Conservation (phyloP, 2,888 invertebrate genomes). For the Heteromyza rotundicornis region DNA sequence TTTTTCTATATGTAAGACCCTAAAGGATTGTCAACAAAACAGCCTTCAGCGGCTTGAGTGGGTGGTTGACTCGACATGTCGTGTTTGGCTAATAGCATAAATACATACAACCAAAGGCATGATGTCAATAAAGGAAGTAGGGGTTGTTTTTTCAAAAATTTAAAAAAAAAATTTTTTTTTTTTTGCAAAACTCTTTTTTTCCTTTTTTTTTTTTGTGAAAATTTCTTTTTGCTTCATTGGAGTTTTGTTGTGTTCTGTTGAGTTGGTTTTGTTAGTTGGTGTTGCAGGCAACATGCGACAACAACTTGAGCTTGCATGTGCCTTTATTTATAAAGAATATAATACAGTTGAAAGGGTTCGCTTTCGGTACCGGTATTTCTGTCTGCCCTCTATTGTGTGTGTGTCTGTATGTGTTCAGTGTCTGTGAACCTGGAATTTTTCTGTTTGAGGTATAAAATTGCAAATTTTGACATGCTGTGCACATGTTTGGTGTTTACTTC, state of each 20-base stretch:
- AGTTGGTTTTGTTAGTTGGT: slow-evolving; percentile 2
- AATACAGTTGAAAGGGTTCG: neutral
- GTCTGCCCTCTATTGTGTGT: too few species aligned
- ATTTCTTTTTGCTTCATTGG: too few species aligned
- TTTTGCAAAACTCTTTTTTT: too few species aligned
- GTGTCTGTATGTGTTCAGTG: too few species aligned
- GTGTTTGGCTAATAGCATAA: too few species aligned
- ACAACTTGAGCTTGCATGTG: neutral
- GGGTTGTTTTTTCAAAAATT: too few species aligned
- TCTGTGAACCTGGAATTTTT: neutral
- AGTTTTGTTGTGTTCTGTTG: too few species aligned
- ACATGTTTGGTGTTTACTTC: slow-evolving; percentile 1
- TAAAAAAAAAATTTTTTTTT: too few species aligned
- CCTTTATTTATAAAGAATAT: neutral
- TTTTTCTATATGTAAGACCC: neutral
- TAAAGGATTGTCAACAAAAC: slow-evolving; percentile 12
- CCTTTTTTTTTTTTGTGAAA: too few species aligned
- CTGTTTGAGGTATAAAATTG: neutral
- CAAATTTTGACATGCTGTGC: neutral
- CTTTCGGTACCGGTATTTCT: neutral
- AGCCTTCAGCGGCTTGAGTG: neutral
- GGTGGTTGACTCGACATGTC: slow-evolving; percentile 6
- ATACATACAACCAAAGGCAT: too few species aligned
- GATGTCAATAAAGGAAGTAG: too few species aligned
- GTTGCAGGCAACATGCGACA: neutral